Conservation (phyloP, 1,140 invertebrate species). For the Macrosteles quadrilineatus region DNA sequence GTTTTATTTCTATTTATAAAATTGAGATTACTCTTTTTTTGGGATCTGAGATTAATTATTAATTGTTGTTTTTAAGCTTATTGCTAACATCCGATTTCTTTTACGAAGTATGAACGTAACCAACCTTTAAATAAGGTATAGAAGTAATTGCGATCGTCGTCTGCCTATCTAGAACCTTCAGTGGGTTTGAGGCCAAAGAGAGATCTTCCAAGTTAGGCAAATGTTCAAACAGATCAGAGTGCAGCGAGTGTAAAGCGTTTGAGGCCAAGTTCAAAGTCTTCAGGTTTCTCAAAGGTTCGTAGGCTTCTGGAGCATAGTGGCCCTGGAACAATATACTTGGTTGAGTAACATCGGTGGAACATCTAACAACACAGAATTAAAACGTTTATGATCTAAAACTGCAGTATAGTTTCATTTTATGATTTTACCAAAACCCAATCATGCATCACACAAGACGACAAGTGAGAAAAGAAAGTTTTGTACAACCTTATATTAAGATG, state of each 20-base stretch:
- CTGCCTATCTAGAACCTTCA: constrained; percentile 60
- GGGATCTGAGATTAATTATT: neutral
- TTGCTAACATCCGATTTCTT: neutral
- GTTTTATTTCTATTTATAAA: neutral
- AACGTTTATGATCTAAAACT: neutral
- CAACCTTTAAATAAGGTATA: constrained; percentile 66
- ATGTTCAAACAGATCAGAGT: constrained; percentile 73
- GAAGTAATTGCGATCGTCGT: constrained; percentile 63
- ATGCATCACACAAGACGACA: neutral
- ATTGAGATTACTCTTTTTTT: neutral
- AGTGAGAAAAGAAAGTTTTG: neutral
- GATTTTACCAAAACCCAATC: neutral
- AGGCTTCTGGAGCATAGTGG: constrained; percentile 56
- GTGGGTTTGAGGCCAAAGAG: constrained; percentile 65
- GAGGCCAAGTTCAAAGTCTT: constrained; percentile 61
- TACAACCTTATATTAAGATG: neutral
- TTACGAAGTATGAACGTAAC: too few relatives aligned
- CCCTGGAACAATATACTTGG: constrained; percentile 55
- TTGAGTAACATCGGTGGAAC: neutral
- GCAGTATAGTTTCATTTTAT: too few relatives aligned
- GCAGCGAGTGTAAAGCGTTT: constrained; percentile 65
- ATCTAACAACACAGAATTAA: neutral
- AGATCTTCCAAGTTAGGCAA: constrained; percentile 62
- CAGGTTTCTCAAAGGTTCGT: constrained; percentile 62
- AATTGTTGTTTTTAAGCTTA: neutral